Percentiles rank a stretch among this genome's conserved stretches.
These are phyloP conservation scores for Aphelinus certus DNA, from an alignment of 1,140 invertebrate species.

Conservation along the genomic window DNA sequence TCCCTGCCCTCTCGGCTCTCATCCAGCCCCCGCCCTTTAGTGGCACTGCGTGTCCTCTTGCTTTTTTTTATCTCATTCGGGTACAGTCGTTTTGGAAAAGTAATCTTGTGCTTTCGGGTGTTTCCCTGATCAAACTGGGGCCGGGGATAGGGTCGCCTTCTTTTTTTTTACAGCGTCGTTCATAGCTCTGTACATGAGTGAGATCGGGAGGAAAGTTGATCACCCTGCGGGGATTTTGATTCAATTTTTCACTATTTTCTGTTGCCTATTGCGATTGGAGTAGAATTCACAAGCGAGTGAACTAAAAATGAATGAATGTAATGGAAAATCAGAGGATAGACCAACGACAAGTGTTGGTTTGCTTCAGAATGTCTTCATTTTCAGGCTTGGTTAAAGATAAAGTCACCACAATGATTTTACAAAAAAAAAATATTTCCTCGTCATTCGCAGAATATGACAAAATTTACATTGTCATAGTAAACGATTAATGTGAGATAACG, in stretches of 20 bases:
- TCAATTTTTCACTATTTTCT: background rate
- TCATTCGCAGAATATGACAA: too few species aligned
- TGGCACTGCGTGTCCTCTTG: background rate
- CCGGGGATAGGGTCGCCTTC: background rate
- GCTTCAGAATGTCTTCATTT: too few species aligned
- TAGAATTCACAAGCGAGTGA: too few species aligned
- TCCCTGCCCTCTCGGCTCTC: background rate
- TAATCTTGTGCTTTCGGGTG: conserved; percentile 4
- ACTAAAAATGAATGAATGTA: too few species aligned
- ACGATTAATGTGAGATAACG: too few species aligned
- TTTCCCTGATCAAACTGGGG: conserved; percentile 5
- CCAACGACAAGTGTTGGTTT: too few species aligned
- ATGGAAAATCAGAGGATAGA: too few species aligned
- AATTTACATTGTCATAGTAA: too few species aligned
- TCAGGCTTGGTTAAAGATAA: too few species aligned
- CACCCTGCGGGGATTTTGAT: background rate
- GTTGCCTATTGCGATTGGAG: too few species aligned
- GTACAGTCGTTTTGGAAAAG: conserved; percentile 19
- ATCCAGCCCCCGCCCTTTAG: background rate
- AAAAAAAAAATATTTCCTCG: too few species aligned
- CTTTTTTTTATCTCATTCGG: background rate
- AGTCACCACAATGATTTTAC: too few species aligned
- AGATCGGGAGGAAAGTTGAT: conserved; percentile 17
- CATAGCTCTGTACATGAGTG: background rate
- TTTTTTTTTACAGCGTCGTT: background rate